Evolutionary conservation across 2,888 invertebrate genomes (phyloP), one percentile per base, ranked within the genome.

Genomic region (Dorcus parallelipipedus): DNA sequence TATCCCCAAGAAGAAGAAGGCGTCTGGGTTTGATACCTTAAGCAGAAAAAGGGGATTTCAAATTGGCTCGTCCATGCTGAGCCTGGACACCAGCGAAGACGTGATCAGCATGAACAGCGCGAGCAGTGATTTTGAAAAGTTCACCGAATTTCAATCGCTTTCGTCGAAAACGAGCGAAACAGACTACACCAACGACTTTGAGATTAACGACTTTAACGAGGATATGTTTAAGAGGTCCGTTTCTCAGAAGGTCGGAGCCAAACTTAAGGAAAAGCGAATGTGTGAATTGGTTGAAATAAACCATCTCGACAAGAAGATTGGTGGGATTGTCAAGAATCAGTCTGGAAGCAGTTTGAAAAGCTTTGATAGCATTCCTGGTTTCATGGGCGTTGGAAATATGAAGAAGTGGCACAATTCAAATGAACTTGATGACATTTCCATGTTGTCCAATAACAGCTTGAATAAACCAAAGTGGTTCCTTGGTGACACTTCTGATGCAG

Each of bases 401-500:
- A 75, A 67, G 58, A 76, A 76, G 60, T 78, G 78, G 77, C 67
- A 69, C 47, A 76, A 74, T 65, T 50, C 63, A 3, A 72, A 77
- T 52, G 70, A 74, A 38, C 61, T 77, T 54, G 73, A 77, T 64
- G 69, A 69, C 26, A 64, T 72, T 58, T 73, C 72, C 53, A 57
- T 70, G 42, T 56, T 55, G 52, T 72, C 73, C 51, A 53, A 23
- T 49, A 58, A 51, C 54, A 62, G 59, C 52, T 26, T 57, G 54
- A 67, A 66, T 58, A 63, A 63, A 49, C 66, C 64, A 64, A 68
- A 67, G 67, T 74, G 75, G 77, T 71, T 74, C 63, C 60, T 73
- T 69, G 77, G 76, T 67, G 76, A 76, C 59, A 48, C 63, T 65
- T 73, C 72, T 63, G 75, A 76, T 64, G 64, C 76, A 78, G 78